Conservation (phyloP, 30 jellyfish, hydroid and myxozoan genomes). For the Aurelia sp. region DNA sequence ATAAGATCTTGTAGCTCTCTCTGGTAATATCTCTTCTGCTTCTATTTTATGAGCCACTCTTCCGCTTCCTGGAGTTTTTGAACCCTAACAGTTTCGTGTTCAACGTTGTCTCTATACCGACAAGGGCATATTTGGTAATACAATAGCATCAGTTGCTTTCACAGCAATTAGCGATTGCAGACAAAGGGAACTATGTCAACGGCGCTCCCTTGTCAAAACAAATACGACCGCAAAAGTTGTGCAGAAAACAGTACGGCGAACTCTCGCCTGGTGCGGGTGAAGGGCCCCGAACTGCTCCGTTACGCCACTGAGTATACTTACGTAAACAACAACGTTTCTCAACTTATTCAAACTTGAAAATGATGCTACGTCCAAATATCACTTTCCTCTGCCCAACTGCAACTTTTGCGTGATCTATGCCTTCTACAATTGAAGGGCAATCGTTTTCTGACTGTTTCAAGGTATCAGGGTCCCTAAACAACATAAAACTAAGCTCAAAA, state of each 20-base stretch:
- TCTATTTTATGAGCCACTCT: slow-evolving; percentile 15
- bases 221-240: too few species aligned
- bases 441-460: not conserved
- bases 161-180: too few species aligned
- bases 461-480: not conserved
- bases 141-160: too few species aligned
- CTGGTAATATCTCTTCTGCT: slow-evolving; percentile 9
- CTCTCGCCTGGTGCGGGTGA: too few species aligned
- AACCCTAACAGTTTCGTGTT: not conserved
- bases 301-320: too few species aligned
- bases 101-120: not conserved
- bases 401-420: not conserved
- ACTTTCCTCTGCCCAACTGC: not conserved
- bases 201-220: too few species aligned
- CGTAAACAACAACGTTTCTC: slow-evolving; percentile 10
- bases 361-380: not conserved
- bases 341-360: slow-evolving; percentile 29
- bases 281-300: too few species aligned
- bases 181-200: too few species aligned
- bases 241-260: too few species aligned
- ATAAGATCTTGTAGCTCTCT: not conserved
- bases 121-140: too few species aligned
- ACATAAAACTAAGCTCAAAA: too few species aligned
- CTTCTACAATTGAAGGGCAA: not conserved
- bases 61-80: slow-evolving; percentile 14